phyloP scores from a whole-genome alignment of 1,140 invertebrate species.

The Spodoptera litura region DNA sequence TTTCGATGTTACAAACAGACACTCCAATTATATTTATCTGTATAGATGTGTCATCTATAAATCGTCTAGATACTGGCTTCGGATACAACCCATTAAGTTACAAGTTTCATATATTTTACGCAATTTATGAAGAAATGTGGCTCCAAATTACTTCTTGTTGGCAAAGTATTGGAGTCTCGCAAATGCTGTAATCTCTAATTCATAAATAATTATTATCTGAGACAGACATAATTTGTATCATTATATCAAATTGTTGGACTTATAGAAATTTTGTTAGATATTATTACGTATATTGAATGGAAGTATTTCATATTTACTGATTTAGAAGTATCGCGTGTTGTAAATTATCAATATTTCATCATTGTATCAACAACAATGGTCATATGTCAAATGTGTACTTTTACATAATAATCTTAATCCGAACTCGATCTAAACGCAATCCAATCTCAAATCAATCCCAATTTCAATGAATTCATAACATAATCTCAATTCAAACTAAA shows the following conservation, averaged over 20 bases:
- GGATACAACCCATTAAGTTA: constrained; percentile 20
- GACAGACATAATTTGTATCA: constrained; percentile 2
- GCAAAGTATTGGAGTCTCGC: constrained; percentile 13
- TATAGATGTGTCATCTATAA: no score
- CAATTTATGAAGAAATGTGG: constrained; percentile 22
- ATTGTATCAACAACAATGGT: no score
- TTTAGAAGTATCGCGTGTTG: no score
- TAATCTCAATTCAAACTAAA: no score
- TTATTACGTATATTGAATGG: background rate
- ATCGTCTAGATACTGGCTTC: constrained; percentile 4
- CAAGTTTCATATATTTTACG: constrained; percentile 25
- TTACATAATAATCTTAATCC: no score
- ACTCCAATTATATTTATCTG: no score
- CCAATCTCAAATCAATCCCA: background rate
- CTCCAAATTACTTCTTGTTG: constrained; percentile 24
- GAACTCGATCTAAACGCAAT: background rate
- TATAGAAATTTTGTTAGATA: constrained; percentile 10
- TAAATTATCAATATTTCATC: no score
- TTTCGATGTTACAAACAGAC: no score
- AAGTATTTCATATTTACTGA: no score
- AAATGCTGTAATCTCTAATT: constrained; percentile 26
- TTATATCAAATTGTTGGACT: constrained; percentile 2
- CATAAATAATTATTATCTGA: constrained; percentile 33
- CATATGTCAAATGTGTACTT: no score
- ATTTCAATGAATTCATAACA: no score